A percentile compares a stretch with the other conserved stretches of the same genome.
Evolutionary conservation across 1,140 invertebrate genomes (phyloP).

Genomic region (Marisa cornuarietis): DNA sequence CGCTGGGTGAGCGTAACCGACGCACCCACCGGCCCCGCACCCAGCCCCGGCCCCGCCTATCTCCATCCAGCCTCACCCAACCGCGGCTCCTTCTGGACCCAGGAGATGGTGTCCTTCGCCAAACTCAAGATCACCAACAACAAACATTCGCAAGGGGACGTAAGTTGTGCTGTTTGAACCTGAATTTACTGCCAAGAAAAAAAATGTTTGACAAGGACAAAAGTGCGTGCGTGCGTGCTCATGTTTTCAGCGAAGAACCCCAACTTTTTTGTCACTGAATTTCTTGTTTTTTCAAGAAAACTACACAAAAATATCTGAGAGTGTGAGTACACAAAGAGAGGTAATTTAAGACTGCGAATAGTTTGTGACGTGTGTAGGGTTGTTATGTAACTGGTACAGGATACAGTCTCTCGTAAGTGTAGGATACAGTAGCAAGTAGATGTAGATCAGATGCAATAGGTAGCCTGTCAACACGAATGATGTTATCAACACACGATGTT

Average conservation of each 20-base stretch:
- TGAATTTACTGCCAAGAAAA: background rate
- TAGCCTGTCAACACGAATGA: no score
- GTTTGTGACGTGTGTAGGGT: background rate
- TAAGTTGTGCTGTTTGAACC: conserved; percentile 1
- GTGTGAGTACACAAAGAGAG: no score
- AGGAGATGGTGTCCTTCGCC: conserved; percentile 85
- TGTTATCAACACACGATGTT: background rate
- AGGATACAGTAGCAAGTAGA: no score
- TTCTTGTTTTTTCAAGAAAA: no score
- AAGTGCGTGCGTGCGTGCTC: no score
- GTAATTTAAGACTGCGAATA: no score
- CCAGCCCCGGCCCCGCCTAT: conserved; percentile 68
- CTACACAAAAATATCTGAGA: background rate
- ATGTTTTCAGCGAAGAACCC: no score
- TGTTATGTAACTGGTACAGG: background rate
- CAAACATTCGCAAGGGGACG: conserved; percentile 33
- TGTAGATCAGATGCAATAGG: no score
- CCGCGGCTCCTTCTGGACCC: conserved; percentile 95
- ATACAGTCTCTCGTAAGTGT: no score
- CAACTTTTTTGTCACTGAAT: no score
- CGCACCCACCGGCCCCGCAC: conserved; percentile 65
- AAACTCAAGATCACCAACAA: conserved; percentile 97
- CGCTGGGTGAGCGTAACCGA: conserved; percentile 35
- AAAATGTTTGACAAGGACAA: background rate
- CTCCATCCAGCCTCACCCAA: conserved; percentile 94